Evolutionary conservation across 2,888 invertebrate genomes (phyloP), one percentile per base, ranked within the genome.

Genomic region (Lottia gigantea): DNA sequence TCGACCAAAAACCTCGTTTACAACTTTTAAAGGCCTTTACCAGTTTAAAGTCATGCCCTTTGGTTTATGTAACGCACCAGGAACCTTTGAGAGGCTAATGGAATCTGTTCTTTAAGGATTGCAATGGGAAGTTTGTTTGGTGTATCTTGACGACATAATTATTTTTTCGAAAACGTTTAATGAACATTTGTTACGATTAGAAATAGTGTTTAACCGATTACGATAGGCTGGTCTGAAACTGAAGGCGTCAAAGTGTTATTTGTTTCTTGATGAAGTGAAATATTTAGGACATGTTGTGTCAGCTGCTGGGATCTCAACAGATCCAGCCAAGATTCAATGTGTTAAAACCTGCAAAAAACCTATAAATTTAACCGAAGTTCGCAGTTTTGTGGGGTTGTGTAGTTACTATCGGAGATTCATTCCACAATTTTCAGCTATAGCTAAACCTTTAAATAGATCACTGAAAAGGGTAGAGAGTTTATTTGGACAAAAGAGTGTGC

Each of bases 381-480:
- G 64, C 12, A 64, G 64, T 46, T 64, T 64, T 40, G 26, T 64
- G 15, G 64, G 64, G 26, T 40, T 26, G 19, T 40, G 40, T 26
- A 46, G 64, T 15, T 64, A 64, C 16, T 64, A 31, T 40, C 40
- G n/a, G n/a, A 25, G 46, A 19, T 64, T 64, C 26, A 66, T 76
- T 45, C 73, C 73, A 14, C 70, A 75, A 31, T 55, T 55, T 23
- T 55, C 55, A 55, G 55, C n/a, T n/a, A 11, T 55, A n/a, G 55
- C 55, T 55, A 55, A 73, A 72, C 75, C 74, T 1, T 11, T 77
- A 14, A 63, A 71, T 8, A 15, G 62, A 14, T 75, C 0, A 77
- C 77, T 15, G 73, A 66, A 64, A 78, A 75, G 25, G 74, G 67
- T 66, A 72, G 71, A 11, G 64, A 62, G 12, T 78, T 75, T 63